These are phyloP conservation scores for Camponotus vicinus DNA, from an alignment of 1,140 invertebrate genomes.

Conservation along the genomic window DNA sequence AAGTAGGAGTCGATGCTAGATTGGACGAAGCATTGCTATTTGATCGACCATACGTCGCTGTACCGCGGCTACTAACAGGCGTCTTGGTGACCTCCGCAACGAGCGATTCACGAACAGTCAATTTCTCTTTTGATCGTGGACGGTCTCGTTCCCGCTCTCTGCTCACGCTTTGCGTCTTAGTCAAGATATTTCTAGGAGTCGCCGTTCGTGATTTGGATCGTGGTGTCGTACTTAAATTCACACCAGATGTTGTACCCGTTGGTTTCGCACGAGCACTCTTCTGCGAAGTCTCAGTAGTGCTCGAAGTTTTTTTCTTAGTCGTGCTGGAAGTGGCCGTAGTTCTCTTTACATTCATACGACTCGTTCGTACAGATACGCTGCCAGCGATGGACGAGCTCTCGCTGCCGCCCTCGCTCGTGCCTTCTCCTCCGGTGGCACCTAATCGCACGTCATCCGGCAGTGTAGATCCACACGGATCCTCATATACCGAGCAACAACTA, in stretches of 20 bases:
- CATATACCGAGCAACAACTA: constrained; percentile 91
- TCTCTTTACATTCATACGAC: constrained; percentile 70
- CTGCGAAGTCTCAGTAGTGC: constrained; percentile 58
- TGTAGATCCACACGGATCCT: constrained; percentile 87
- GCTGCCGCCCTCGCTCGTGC: constrained; percentile 90
- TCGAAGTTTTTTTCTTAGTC: constrained; percentile 80
- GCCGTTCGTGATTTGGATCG: constrained; percentile 86
- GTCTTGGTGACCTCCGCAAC: constrained; percentile 29
- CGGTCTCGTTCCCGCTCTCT: constrained; percentile 86
- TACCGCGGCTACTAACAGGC: constrained; percentile 16
- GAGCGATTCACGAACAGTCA: constrained; percentile 39
- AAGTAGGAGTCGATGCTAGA: constrained; percentile 39
- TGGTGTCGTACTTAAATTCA: constrained; percentile 54
- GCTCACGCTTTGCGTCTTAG: constrained; percentile 83
- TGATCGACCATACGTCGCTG: constrained; percentile 55
- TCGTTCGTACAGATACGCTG: constrained; percentile 79
- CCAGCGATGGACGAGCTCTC: constrained; percentile 91
- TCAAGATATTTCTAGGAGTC: constrained; percentile 83
- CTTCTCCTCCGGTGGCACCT: constrained; percentile 84
- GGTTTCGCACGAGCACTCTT: constrained; percentile 71
- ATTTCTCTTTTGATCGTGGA: constrained; percentile 86
- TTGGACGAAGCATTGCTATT: not conserved
- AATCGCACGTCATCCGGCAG: constrained; percentile 85
- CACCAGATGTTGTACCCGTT: constrained; percentile 14
- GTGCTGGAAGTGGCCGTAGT: constrained; percentile 58